Base-by-base conservation (phyloP, 2,888 invertebrate species). In the Lasioglossum marginatum region DNA sequence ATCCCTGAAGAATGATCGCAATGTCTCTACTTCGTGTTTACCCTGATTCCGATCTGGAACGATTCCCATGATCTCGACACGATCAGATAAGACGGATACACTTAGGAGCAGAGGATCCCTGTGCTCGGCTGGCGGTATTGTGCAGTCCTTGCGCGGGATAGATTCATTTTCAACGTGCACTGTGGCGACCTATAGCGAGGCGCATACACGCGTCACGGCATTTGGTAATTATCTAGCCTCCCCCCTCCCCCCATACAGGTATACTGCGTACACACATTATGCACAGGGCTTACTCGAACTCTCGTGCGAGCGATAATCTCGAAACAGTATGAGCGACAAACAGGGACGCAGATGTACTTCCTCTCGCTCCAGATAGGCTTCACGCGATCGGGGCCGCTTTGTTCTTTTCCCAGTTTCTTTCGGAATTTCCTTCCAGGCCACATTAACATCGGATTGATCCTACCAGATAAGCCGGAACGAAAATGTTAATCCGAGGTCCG, bases 161-260 rank as follows among this genome's bases (percentile, higher is more conserved):
- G 86, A 89, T 89, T 91, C 88, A 79, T 85, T 77, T 85, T 37
- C 75, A 77, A 31, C 87, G 60, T 83, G 73, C 80, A 34, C n/a
- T 43, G 16, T 45, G 77, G 34, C 83, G 45, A 77, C 77, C 76
- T 75, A 66, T 52, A 68, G 52, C 34, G 43, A 6, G 63, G 66
- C 66, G 78, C 79, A 79, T 81, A 89, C 75, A 71, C 81, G 79
- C 74, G 88, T 89, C 91, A 89, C 88, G 92, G 82, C 89, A 89
- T 92, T 92, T 79, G 85, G 85, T 89, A 88, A 92, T 92, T 90
- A 92, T 85, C 83, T 86, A 73, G 73, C 78, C 77, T 12, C 12
- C 57, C n/a, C 57, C 52, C n/a, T 0, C 4, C n/a, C n/a, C 73
- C 70, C 74, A 78, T 78, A 77, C 60, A 70, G 57, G 68, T 80